These are phyloP conservation scores for Equus quagga DNA, from an alignment of 2,113 vertebrate genomes.

Conservation along the genomic window DNA sequence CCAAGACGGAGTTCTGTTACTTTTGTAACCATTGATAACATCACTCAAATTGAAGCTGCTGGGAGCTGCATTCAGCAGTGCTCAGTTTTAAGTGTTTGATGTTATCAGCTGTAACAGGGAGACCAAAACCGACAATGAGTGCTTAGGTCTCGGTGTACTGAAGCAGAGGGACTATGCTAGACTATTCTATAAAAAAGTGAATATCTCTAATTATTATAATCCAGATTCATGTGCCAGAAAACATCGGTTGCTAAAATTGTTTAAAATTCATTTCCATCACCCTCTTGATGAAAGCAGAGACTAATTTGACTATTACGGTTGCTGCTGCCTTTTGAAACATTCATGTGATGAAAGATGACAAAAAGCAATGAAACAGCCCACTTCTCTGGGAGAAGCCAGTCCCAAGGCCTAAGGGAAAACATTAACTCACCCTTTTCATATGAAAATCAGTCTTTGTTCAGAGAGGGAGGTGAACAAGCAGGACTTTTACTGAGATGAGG, in stretches of 20 bases:
- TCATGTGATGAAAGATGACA: conserved; percentile 26
- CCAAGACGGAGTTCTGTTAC: conserved; percentile 18
- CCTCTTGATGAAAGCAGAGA: not conserved
- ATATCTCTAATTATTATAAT: not conserved
- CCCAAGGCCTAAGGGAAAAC: not conserved
- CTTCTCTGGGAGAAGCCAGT: not conserved
- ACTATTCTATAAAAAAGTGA: not conserved
- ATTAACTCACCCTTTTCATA: conserved; percentile 21
- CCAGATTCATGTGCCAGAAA: not conserved
- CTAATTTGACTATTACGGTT: not conserved
- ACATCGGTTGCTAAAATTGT: not conserved
- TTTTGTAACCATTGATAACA: conserved; percentile 33
- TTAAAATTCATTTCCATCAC: conserved; percentile 12
- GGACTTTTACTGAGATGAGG: not conserved
- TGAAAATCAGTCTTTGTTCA: conserved; percentile 65
- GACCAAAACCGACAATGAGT: not conserved
- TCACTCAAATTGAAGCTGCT: not conserved
- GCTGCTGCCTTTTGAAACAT: not conserved
- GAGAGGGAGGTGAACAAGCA: not conserved
- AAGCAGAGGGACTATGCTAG: not conserved
- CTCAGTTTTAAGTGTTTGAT: conserved; percentile 46
- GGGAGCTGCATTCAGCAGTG: not conserved
- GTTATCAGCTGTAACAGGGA: conserved; percentile 57
- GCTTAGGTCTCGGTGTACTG: not conserved
- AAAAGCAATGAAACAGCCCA: not conserved